A percentile compares a stretch with the other conserved stretches of the same genome.
These are phyloP conservation scores for Brachionus paranguensis DNA, from an alignment of 1,140 invertebrate genomes.

Conservation along the genomic window DNA sequence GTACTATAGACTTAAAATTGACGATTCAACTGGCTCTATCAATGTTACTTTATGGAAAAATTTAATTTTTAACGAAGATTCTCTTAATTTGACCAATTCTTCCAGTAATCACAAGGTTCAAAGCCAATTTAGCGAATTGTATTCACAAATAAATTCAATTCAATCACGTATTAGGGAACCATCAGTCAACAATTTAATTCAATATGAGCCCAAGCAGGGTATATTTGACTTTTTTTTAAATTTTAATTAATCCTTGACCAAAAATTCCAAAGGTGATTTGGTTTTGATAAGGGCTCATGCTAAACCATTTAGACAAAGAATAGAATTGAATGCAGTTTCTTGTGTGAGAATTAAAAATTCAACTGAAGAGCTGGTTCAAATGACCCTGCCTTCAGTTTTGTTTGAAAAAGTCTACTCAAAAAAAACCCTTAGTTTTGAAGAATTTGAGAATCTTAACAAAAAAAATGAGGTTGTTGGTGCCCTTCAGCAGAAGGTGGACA, in stretches of 20 bases:
- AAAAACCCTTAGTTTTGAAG: background rate
- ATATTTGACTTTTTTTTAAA: background rate
- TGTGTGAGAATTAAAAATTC: conserved; percentile 11
- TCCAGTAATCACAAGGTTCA: background rate
- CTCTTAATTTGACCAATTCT: background rate
- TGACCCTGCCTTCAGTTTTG: background rate
- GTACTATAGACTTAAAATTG: conserved; percentile 12
- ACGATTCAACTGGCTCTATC: conserved; percentile 27
- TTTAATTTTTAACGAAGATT: background rate
- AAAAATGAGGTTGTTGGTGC: background rate
- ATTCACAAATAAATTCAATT: background rate
- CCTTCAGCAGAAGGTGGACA: background rate
- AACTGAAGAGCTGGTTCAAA: conserved; percentile 5
- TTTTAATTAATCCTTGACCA: background rate
- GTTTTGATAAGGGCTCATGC: background rate
- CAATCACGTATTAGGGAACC: background rate
- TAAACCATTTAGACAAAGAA: background rate
- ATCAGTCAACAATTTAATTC: background rate
- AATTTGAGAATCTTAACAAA: background rate
- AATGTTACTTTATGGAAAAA: conserved; percentile 24
- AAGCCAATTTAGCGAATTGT: background rate
- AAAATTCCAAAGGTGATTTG: background rate
- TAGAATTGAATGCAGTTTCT: conserved; percentile 13
- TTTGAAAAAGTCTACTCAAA: background rate
- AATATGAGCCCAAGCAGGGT: conserved; percentile 25